phyloP scores from a whole-genome alignment of 2,797 vertebrate species.

The Smutsia gigantea region DNA sequence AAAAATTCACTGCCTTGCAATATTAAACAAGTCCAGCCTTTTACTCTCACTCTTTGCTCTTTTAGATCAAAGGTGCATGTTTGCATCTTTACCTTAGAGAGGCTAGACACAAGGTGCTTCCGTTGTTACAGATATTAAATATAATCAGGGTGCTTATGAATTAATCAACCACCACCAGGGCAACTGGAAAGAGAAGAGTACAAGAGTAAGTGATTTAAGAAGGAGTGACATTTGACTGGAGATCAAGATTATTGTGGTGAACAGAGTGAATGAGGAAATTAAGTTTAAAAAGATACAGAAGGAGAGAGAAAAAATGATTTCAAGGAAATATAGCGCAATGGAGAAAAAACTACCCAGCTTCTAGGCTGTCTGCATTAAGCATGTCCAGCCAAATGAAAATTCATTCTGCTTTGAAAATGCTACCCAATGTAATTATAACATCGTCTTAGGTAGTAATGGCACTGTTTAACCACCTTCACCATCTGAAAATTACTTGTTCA shows the following conservation, averaged over 20 bases:
- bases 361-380: neutral
- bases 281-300: conserved; percentile 3
- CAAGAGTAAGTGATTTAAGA: neutral
- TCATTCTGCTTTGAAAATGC: neutral
- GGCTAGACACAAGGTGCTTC: neutral
- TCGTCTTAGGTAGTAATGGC: neutral
- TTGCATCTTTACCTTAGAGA: neutral
- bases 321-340: neutral
- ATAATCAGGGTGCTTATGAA: neutral
- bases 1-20: neutral
- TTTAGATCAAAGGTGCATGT: neutral
- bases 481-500: conserved; percentile 3
- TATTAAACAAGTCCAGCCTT: conserved; percentile 25
- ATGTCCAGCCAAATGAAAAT: neutral
- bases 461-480: neutral
- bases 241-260: neutral
- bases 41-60: neutral
- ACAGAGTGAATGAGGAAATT: neutral
- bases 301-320: neutral
- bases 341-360: neutral
- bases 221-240: neutral
- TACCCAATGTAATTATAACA: neutral
- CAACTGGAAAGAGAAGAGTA: neutral
- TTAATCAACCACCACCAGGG: conserved; percentile 12
- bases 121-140: conserved; percentile 16